These are phyloP conservation scores for Xanthorhoe designata DNA, from an alignment of 2,888 invertebrate species.

Conservation along the genomic window DNA sequence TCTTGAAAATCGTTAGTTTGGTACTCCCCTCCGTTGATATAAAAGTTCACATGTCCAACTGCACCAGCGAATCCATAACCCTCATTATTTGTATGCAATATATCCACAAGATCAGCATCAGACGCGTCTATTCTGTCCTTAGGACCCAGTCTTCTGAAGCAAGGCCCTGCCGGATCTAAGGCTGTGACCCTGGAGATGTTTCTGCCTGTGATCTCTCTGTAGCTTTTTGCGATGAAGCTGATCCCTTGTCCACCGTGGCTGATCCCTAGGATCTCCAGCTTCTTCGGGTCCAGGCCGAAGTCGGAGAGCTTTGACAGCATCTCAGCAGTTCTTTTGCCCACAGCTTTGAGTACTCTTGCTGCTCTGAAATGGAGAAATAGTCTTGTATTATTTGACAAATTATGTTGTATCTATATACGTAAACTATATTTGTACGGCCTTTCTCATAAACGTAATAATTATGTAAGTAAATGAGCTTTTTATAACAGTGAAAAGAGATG, in stretches of 20 bases:
- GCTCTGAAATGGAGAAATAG: slow-evolving; percentile 25
- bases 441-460: too few relatives aligned
- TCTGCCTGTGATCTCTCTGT: slow-evolving; percentile 41
- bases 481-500: too few relatives aligned
- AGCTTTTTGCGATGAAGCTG: slow-evolving; percentile 47
- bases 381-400: not conserved
- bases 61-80: slow-evolving; percentile 46
- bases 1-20: slow-evolving; percentile 41
- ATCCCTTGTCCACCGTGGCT: slow-evolving; percentile 48
- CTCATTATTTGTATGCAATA: slow-evolving; percentile 47
- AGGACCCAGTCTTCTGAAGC: slow-evolving; percentile 46
- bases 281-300: slow-evolving; percentile 44
- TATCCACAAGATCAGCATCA: slow-evolving; percentile 49
- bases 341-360: slow-evolving; percentile 40
- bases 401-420: not conserved
- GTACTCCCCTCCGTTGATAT: slow-evolving; percentile 53
- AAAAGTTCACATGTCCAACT: slow-evolving; percentile 50
- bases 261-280: slow-evolving; percentile 43
- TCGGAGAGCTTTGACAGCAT: slow-evolving; percentile 44
- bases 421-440: too few relatives aligned
- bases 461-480: too few relatives aligned
- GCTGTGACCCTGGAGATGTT: slow-evolving; percentile 46
- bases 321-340: slow-evolving; percentile 45
- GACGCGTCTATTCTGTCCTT: slow-evolving; percentile 46
- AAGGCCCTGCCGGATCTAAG: slow-evolving; percentile 49